A percentile compares a stretch with the other conserved stretches of the same genome.
phyloP scores from a whole-genome alignment of 2,888 invertebrate species.

The Melinopterus prodromus region DNA sequence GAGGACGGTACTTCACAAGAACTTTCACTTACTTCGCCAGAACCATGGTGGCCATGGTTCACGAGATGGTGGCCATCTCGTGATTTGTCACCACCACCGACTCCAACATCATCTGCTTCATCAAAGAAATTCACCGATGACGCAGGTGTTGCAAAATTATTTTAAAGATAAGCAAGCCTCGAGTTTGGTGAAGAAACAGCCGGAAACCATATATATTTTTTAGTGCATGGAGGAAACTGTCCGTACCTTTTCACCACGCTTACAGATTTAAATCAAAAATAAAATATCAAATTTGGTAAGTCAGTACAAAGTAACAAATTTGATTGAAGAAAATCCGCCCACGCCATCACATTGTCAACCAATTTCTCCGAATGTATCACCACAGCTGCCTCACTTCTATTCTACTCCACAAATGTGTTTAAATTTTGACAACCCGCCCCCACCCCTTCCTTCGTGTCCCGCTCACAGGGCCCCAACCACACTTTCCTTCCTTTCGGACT shows the following conservation, averaged over 20 bases:
- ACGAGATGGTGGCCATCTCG: too few relatives aligned
- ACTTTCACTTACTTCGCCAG: too few relatives aligned
- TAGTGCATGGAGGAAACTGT: neutral
- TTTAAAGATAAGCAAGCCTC: neutral
- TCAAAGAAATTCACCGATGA: neutral
- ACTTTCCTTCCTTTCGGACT: neutral
- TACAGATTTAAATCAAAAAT: too few relatives aligned
- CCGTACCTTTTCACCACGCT: neutral
- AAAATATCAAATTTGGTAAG: neutral
- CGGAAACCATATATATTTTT: neutral
- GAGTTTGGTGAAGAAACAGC: neutral
- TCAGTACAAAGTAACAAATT: neutral
- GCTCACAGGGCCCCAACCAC: neutral
- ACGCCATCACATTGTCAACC: neutral
- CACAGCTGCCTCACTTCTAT: neutral
- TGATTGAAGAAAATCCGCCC: neutral
- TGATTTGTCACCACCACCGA: too few relatives aligned
- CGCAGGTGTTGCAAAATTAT: neutral
- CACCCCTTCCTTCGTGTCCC: neutral
- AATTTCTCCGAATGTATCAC: too few relatives aligned
- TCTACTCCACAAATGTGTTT: neutral
- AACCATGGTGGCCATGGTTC: too few relatives aligned
- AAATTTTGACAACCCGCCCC: neutral
- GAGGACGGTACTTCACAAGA: neutral
- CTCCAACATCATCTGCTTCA: too few relatives aligned